Evolutionary conservation across 2,797 vertebrate genomes (phyloP), one percentile per base, ranked within the genome.

Genomic region (Acipenser oxyrinchus): DNA sequence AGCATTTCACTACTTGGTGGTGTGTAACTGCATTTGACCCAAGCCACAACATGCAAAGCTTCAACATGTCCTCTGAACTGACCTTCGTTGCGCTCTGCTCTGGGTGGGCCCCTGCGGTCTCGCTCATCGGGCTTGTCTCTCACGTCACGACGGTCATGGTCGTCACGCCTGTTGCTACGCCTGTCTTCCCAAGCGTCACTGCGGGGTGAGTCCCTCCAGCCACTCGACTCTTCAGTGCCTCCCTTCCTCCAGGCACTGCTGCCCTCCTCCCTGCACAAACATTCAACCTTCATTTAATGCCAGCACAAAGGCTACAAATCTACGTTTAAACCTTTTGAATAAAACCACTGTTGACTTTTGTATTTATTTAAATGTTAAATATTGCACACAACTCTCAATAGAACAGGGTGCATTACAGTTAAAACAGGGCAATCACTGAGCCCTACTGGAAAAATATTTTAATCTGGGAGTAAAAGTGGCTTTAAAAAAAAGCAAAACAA

Each of bases 31-130:
- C 37, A 37, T 37, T 37, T 37, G 37, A 37, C 37, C 5, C 37
- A 37, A 37, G 37, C 37, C 37, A 37, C 37, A 37, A 37, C 3
- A 37, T 4, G 37, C 37, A 37, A 37, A 37, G 3, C 37, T 37
- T 37, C 37, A 37, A 37, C 37, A 37, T 37, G 37, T 37, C 37
- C 37, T 4, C 3, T 37, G 37, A 37, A 37, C 37, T 37, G 81
- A 97, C 97, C 90, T 11, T 96, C 95, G 1, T 98, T 94, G 0
- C 74, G 68, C 0, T 95, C 94, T 75, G 82, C 68, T 75, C 86
- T 87, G 0, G 84, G 83, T 0, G 89, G 81, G 7, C 18, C 82
- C 81, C 88, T 87, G 0, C 69, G 18, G 4, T 95, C 93, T 65
- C 92, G 83, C 4, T 97, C 94, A 0, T 93, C 90, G 7, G 71